Evolutionary conservation across 2,888 invertebrate genomes (phyloP).

Genomic region (Dyspetes luteomarginatus): DNA sequence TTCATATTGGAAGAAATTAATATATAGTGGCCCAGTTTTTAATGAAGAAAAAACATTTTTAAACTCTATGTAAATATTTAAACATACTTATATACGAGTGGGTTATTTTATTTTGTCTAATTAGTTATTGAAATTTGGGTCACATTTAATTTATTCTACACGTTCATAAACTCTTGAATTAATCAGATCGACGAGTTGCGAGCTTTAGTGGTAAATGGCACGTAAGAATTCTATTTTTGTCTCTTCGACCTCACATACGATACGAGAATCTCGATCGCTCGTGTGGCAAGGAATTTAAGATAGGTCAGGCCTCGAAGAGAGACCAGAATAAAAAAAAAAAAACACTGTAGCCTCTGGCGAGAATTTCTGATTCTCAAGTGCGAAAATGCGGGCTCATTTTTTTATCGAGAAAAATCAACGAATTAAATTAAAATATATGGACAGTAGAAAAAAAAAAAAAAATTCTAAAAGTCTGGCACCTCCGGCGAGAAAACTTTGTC

Average conservation of each 20-base stretch:
- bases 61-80: too few species aligned
- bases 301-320: constrained; percentile 46
- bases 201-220: not conserved
- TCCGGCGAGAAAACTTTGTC: not conserved
- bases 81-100: too few species aligned
- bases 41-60: too few species aligned
- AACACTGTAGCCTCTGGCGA: too few species aligned
- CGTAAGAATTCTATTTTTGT: constrained; percentile 44
- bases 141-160: constrained; percentile 20
- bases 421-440: not conserved
- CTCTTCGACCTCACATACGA: constrained; percentile 19
- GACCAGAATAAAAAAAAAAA: too few species aligned
- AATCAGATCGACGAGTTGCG: not conserved
- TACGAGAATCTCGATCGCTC: not conserved
- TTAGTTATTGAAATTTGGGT: not conserved
- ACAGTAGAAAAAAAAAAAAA: not conserved
- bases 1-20: not conserved
- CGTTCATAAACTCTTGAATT: not conserved
- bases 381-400: too few species aligned
- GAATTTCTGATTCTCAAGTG: too few species aligned
- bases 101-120: too few species aligned
- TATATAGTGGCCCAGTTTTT: too few species aligned
- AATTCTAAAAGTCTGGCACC: not conserved
- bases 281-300: constrained; percentile 52
- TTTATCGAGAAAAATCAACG: too few species aligned